Base-by-base conservation (phyloP, 2,113 vertebrate species). In the Hypomesus transpacificus region DNA sequence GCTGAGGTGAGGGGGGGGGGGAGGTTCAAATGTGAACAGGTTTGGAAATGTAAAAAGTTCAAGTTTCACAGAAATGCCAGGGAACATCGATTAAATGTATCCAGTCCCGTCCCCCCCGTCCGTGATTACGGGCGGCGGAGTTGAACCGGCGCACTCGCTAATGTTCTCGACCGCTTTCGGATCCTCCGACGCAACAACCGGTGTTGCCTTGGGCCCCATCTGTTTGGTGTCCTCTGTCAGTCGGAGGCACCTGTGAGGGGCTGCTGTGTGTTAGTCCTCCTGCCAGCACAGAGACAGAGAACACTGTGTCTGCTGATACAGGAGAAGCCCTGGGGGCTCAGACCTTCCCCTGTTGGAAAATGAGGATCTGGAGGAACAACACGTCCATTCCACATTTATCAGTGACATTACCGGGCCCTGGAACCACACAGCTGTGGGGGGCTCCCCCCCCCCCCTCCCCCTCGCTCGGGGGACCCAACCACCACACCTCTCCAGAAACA, bases 341-440 rank as follows among this genome's bases (percentile, higher is more conserved):
- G 61, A 71, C n/a, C 39, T 66, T 66, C 53, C 22, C 67, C 46
- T 73, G 77, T 83, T 69, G 76, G 71, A 75, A 84, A 81, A 84
- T 79, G 71, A 79, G 74, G 69, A 81, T 64, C 14, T 75, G 67
- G 65, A 75, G 73, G 53, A 87, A 80, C 65, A 82, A 69, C 76
- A 80, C 77, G 78, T 78, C 63, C 76, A 57, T 67, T 82, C 66
- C 67, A 80, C 83, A 73, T 85, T 86, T 80, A 88, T 87, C 86
- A 76, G 76, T 81, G 77, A 80, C 83, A 84, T 73, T 63, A 31
- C 74, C 71, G 73, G 78, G 77, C 80, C 22, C 60, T 73, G 76
- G 79, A 81, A 67, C 70, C 8, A 1, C 81, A 80, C 82, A 85
- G 87, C 75, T 83, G 75, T 74, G 72, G 82, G 82, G 82, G 84